These are phyloP conservation scores for Lasioglossum lativentre DNA, from an alignment of 2,888 invertebrate species.

Conservation along the genomic window DNA sequence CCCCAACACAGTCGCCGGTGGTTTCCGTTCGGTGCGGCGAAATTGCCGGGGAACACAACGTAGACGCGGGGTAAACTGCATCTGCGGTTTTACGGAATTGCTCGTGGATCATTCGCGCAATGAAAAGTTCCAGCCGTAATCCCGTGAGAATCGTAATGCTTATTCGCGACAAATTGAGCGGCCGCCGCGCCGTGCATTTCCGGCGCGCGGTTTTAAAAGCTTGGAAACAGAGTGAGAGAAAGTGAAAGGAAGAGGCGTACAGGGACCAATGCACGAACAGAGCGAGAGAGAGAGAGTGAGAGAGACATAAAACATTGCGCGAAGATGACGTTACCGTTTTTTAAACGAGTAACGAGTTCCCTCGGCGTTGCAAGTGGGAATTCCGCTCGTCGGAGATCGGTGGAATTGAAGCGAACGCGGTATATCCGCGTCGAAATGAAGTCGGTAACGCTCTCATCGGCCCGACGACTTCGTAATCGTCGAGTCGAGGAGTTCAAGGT, in stretches of 20 bases:
- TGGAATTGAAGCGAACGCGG: slow-evolving; percentile 43
- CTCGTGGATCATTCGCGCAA: slow-evolving; percentile 37
- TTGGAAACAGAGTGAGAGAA: background rate
- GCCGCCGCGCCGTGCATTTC: background rate
- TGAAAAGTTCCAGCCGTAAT: slow-evolving; percentile 46
- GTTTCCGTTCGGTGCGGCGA: slow-evolving; percentile 32
- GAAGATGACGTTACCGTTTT: background rate
- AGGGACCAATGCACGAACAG: no score
- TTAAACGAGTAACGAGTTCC: background rate
- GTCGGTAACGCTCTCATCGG: slow-evolving; percentile 59
- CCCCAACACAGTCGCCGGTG: background rate
- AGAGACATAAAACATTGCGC: background rate
- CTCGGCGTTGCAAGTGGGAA: background rate
- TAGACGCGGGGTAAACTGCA: slow-evolving; percentile 45
- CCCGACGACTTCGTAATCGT: slow-evolving; percentile 56
- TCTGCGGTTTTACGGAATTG: slow-evolving; percentile 51
- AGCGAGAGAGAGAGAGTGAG: no score
- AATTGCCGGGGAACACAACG: slow-evolving; percentile 29
- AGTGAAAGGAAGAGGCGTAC: no score
- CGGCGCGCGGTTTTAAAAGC: background rate
- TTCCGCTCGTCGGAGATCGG: background rate
- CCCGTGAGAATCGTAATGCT: slow-evolving; percentile 26
- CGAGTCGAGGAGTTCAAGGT: slow-evolving; percentile 61
- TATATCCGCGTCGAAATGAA: slow-evolving; percentile 46
- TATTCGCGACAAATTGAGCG: slow-evolving; percentile 7